These are phyloP conservation scores for Neomorphus geoffroyi DNA, from an alignment of 2,797 vertebrate species.

Conservation along the genomic window DNA sequence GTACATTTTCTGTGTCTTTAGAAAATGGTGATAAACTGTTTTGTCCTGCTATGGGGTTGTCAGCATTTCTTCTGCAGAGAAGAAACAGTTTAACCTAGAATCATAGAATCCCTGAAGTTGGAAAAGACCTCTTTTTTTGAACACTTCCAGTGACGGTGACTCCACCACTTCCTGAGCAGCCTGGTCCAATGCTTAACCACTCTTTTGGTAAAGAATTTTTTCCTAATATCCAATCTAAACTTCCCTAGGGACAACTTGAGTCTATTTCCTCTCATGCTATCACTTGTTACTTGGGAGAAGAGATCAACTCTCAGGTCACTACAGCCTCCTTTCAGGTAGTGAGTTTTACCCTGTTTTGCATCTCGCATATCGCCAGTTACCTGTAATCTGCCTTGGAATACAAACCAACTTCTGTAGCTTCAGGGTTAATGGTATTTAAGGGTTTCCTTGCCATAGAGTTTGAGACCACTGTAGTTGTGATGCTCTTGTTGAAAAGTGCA, in stretches of 20 bases:
- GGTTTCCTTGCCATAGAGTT: not conserved
- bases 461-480: fast-evolving
- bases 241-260: too few relatives aligned
- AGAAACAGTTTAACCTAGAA: not conserved
- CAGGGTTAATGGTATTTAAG: not conserved
- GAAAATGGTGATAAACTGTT: not conserved
- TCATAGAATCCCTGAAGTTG: too few relatives aligned
- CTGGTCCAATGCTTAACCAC: too few relatives aligned
- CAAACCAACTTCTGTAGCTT: not conserved
- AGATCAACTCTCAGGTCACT: too few relatives aligned
- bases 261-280: too few relatives aligned
- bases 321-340: too few relatives aligned
- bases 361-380: not conserved
- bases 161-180: too few relatives aligned
- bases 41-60: not conserved
- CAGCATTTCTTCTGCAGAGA: not conserved
- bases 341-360: not conserved
- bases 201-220: too few relatives aligned
- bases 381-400: not conserved
- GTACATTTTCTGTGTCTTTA: not conserved
- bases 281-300: too few relatives aligned
- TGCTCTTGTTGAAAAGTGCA: fast-evolving
- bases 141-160: too few relatives aligned
- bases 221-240: too few relatives aligned
- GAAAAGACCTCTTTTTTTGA: too few relatives aligned